Base-by-base conservation (phyloP, 2,888 invertebrate genomes). In the Clivina fossor region DNA sequence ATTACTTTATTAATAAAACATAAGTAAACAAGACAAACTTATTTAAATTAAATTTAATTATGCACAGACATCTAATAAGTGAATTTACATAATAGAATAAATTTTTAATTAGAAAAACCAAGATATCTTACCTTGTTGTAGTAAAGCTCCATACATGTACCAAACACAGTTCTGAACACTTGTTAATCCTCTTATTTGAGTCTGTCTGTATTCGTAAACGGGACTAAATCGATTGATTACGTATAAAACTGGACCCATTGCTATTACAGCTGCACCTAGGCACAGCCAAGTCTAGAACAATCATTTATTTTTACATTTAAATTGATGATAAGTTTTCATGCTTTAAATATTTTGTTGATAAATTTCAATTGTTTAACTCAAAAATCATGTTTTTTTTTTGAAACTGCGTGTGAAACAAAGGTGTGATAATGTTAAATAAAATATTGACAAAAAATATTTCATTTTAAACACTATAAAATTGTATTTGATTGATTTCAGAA, bases 61-160 rank as follows among this genome's bases (percentile, higher is more conserved):
- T n/a, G n/a, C n/a, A n/a, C n/a, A n/a, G n/a, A n/a, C n/a, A n/a
- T n/a, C n/a, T n/a, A n/a, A n/a, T n/a, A n/a, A n/a, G n/a, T n/a
- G n/a, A n/a, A n/a, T n/a, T n/a, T n/a, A n/a, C n/a, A n/a, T n/a
- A n/a, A n/a, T n/a, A n/a, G n/a, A n/a, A n/a, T n/a, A n/a, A n/a
- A n/a, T n/a, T n/a, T n/a, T n/a, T n/a, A n/a, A n/a, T n/a, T n/a
- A n/a, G n/a, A n/a, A n/a, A n/a, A n/a, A n/a, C n/a, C n/a, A n/a
- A n/a, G n/a, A 32, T 37, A 26, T 57, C 18, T 56, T 67, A 90
- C 93, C 93, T 85, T 94, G 93, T 66, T 94, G 93, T 30, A 95
- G 76, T 47, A 95, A 75, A 1, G 94, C 93, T 1, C 94, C 94
- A 67, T 91, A 94, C 68, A 92, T 83, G 67, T 94, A 94, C 90